Evolutionary conservation across 2,888 invertebrate genomes (phyloP).

Genomic region (Spilosoma lubricipeda): DNA sequence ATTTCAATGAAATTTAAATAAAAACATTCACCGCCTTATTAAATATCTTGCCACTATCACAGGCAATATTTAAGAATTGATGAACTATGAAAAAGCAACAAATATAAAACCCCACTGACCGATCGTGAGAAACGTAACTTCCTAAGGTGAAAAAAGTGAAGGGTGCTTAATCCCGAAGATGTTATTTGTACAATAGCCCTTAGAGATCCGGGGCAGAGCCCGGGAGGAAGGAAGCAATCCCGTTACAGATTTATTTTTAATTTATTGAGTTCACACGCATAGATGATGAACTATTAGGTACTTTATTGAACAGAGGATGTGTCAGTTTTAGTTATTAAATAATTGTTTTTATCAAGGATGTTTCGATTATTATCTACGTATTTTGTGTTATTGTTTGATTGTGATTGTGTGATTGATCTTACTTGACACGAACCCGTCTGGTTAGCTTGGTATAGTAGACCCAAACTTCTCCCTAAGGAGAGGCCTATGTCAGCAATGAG

Average conservation of each 20-base stretch:
- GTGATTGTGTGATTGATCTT: no score
- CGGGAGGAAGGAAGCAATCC: constrained; percentile 64
- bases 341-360: constrained; percentile 1
- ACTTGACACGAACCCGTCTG: no score
- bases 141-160: constrained; percentile 40
- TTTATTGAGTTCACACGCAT: constrained; percentile 59
- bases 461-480: no score
- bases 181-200: constrained; percentile 48
- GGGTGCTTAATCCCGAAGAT: constrained; percentile 47
- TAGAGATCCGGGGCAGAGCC: constrained; percentile 37
- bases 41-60: not conserved
- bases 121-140: constrained; percentile 46
- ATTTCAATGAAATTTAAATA: no score
- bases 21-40: not conserved
- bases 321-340: constrained; percentile 39
- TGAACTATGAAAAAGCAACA: constrained; percentile 6
- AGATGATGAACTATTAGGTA: constrained; percentile 21
- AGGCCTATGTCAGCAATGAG: no score
- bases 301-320: constrained; percentile 39
- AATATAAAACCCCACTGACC: constrained; percentile 14
- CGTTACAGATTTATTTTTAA: constrained; percentile 53
- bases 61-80: not conserved
- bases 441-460: no score
- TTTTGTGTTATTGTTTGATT: not conserved
- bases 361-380: not conserved